These are phyloP conservation scores for Prunella himalayana DNA, from an alignment of 2,113 vertebrate genomes.

Conservation along the genomic window DNA sequence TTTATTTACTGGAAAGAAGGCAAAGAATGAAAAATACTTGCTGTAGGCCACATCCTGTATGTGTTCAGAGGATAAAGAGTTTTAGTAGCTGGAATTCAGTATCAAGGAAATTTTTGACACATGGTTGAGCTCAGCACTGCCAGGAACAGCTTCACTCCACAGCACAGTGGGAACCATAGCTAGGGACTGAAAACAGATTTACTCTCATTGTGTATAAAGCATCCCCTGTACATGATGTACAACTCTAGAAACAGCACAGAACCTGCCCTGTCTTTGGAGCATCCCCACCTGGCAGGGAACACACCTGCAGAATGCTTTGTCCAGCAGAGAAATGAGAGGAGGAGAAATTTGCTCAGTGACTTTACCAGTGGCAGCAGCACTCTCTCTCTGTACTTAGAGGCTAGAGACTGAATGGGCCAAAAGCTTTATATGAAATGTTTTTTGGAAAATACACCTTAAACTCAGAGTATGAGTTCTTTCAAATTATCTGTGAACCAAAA, in stretches of 20 bases:
- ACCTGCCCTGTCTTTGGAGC: background rate
- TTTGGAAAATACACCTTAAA: background rate
- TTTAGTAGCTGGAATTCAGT: background rate
- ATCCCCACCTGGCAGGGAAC: background rate
- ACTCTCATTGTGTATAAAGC: background rate
- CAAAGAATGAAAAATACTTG: background rate
- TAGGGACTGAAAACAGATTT: background rate
- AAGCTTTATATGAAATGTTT: background rate
- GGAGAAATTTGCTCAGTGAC: background rate
- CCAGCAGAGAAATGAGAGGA: background rate
- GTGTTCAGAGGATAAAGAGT: background rate
- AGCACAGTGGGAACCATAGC: background rate
- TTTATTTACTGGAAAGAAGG: background rate
- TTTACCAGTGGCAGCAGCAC: background rate
- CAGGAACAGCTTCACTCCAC: background rate
- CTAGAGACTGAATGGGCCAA: background rate
- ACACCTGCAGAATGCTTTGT: background rate
- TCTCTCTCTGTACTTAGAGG: background rate
- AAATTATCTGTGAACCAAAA: background rate
- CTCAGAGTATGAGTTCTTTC: background rate
- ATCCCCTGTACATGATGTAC: background rate
- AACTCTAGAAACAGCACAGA: background rate
- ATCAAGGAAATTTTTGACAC: background rate
- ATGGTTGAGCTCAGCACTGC: background rate
- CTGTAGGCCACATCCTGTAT: background rate